Evolutionary conservation across 2,888 invertebrate species (phyloP), one percentile per base, ranked within the genome.

Genomic region (Bursaphelenchus okinawaensis): DNA sequence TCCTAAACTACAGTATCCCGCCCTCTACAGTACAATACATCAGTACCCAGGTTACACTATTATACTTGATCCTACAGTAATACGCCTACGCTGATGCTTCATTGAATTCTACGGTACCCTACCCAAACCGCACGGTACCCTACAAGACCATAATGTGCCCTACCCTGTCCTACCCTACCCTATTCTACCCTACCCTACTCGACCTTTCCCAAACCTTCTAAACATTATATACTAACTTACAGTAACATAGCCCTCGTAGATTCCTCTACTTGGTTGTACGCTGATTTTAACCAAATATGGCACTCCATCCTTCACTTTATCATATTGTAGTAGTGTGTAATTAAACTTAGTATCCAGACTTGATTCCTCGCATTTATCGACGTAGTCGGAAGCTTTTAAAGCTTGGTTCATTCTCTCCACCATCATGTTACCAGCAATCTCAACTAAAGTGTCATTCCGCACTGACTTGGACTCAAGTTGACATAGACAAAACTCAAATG

Each of bases 401-500:
- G 12, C 60, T n/a, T 59, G 16, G 40, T 40, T 40, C 40, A 40
- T 40, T 16, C n/a, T 16, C 16, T n/a, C n/a, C 40, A n/a, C n/a
- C n/a, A 40, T 40, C 40, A 40, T n/a, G n/a, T 40, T 40, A n/a
- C 40, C 40, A 40, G 40, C 40, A 16, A 12, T 12, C 12, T 16
- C 6, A 4, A 16, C 12, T 3, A 40, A n/a, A 12, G 12, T n/a
- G 12, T 12, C n/a, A n/a, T 40, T 40, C n/a, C n/a, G 40, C 12
- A 40, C n/a, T 40, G 16, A 16, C n/a, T 4, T 40, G 40, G 40
- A 12, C 16, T n/a, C 16, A 3, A 16, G 12, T 4, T 74, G 67
- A 56, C 75, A 75, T 29, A 72, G 63, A 62, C 75, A 75, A 52
- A 72, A 73, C 26, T 72, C 64, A 28, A 72, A 58, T 7, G 73